phyloP scores from a whole-genome alignment of 1,140 invertebrate genomes.

The Nomia melanderi region DNA sequence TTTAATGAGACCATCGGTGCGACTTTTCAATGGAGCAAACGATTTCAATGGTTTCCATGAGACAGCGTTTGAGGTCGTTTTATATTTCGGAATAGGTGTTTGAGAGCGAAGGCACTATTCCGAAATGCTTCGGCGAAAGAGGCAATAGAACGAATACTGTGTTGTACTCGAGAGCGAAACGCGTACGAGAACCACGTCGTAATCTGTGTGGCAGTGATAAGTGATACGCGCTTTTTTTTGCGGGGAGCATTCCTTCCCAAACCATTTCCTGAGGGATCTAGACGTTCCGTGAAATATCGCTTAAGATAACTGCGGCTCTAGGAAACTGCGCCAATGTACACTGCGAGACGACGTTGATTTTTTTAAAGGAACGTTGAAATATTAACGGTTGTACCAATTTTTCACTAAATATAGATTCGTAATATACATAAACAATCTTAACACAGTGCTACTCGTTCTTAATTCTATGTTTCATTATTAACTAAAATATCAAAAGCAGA shows the following conservation, averaged over 20 bases:
- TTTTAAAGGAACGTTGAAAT: too few relatives aligned
- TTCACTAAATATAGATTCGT: too few relatives aligned
- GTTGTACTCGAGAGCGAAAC: neutral
- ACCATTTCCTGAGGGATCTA: constrained; percentile 43
- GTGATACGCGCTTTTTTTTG: constrained; percentile 26
- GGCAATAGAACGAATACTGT: neutral
- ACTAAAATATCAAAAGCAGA: too few relatives aligned
- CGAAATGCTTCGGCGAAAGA: neutral
- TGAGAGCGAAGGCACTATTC: neutral
- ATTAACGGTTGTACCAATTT: neutral
- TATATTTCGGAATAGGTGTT: too few relatives aligned
- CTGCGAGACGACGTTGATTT: neutral
- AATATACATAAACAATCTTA: too few relatives aligned
- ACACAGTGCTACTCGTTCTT: too few relatives aligned
- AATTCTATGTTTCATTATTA: too few relatives aligned
- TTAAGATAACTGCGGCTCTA: constrained; percentile 21
- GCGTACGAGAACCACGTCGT: neutral
- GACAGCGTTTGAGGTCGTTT: too few relatives aligned
- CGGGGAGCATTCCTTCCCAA: constrained; percentile 10
- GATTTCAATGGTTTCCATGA: too few relatives aligned
- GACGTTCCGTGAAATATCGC: constrained; percentile 27
- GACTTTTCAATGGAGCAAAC: too few relatives aligned
- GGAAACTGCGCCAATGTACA: neutral
- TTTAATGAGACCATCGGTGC: too few relatives aligned
- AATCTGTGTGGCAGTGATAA: constrained; percentile 30